A percentile compares a stretch with the other conserved stretches of the same genome.
These are phyloP conservation scores for Aphelenchoides fujianensis DNA, from an alignment of 1,140 invertebrate genomes.

Conservation along the genomic window DNA sequence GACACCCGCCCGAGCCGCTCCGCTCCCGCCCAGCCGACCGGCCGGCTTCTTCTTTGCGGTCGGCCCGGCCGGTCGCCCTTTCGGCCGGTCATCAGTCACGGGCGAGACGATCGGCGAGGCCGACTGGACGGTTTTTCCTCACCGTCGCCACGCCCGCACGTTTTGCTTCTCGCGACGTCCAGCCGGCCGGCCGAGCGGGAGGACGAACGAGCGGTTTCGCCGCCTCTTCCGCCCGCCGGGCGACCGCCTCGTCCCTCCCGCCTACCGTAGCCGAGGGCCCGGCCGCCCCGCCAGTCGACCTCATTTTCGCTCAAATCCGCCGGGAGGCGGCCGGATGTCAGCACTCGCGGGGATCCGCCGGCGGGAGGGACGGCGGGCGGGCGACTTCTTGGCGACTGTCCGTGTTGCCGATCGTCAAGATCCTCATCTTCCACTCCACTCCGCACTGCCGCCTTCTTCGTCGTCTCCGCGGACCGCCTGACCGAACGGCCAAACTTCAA, in stretches of 20 bases:
- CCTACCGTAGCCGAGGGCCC: background rate
- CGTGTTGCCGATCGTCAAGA: background rate
- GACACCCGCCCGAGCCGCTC: background rate
- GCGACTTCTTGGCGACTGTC: conserved; percentile 4
- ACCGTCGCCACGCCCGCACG: background rate
- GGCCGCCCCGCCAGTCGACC: no score
- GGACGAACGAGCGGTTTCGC: background rate
- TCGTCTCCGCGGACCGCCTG: no score
- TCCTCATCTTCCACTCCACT: no score
- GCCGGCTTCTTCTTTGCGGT: no score
- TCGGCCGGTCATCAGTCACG: background rate
- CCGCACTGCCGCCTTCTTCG: no score
- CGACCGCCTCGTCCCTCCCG: background rate
- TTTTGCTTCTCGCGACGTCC: background rate
- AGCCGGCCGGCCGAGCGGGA: no score
- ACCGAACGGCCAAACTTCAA: no score
- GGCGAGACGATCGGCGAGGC: no score
- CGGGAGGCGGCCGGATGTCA: conserved; percentile 1
- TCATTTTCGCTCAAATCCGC: background rate
- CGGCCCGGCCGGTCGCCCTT: no score
- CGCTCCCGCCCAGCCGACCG: background rate
- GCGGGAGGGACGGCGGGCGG: no score
- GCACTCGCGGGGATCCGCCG: background rate
- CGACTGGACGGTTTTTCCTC: background rate
- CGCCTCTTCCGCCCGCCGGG: background rate